A percentile compares a stretch with the other conserved stretches of the same genome.
phyloP scores from a whole-genome alignment of 2,888 invertebrate species.

The Xestobium rufovillosum region DNA sequence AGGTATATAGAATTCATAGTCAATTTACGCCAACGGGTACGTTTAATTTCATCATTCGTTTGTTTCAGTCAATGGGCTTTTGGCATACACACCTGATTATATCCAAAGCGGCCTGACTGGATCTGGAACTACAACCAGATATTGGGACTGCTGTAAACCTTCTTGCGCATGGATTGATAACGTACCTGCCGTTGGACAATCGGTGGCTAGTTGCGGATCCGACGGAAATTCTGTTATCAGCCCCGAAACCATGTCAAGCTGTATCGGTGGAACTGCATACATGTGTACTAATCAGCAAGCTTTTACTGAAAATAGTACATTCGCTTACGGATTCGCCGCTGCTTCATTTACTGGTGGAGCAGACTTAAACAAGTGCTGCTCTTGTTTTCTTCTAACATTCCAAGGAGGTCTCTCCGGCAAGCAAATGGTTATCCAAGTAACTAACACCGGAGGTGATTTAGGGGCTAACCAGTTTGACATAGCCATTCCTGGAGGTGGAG shows the following conservation, averaged over 20 bases:
- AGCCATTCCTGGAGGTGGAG: slow-evolving; percentile 23
- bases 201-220: slow-evolving; percentile 14
- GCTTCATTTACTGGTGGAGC: slow-evolving; percentile 21
- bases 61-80: too few relatives aligned
- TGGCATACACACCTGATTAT: too few relatives aligned
- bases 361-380: slow-evolving; percentile 19
- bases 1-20: too few relatives aligned
- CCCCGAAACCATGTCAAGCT: slow-evolving; percentile 17
- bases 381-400: slow-evolving; percentile 20
- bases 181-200: slow-evolving; percentile 4
- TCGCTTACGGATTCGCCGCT: slow-evolving; percentile 25
- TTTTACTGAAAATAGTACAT: slow-evolving; percentile 19
- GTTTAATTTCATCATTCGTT: too few relatives aligned
- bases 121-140: slow-evolving; percentile 22
- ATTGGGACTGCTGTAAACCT: slow-evolving; percentile 25
- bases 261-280: slow-evolving; percentile 20
- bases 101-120: slow-evolving; percentile 20
- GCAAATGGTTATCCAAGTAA: slow-evolving; percentile 19
- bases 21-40: too few relatives aligned
- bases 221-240: slow-evolving; percentile 15
- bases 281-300: slow-evolving; percentile 24
- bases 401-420: slow-evolving; percentile 8
- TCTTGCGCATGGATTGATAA: slow-evolving; percentile 22
- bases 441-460: slow-evolving; percentile 21
- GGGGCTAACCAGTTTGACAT: slow-evolving; percentile 22